Evolutionary conservation across 2,888 invertebrate species (phyloP).

Genomic region (Hetaerina titia): DNA sequence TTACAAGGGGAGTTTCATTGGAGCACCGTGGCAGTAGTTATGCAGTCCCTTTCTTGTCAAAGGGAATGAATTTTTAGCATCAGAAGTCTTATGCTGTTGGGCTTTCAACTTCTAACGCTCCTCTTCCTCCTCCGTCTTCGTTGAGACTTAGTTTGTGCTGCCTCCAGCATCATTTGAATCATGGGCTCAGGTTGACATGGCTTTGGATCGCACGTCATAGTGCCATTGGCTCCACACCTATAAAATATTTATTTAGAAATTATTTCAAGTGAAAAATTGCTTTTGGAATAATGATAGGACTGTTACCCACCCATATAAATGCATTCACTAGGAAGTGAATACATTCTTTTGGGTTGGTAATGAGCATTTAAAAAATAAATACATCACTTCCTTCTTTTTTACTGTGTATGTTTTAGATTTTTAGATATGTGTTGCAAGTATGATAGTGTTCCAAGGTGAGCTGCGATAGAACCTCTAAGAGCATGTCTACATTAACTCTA

Average conservation of each 20-base stretch:
- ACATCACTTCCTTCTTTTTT: neutral
- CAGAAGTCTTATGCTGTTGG: slow-evolving; percentile 24
- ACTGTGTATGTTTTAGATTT: neutral
- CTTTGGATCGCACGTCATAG: slow-evolving; percentile 96
- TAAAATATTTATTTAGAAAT: neutral
- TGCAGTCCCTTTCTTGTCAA: slow-evolving; percentile 51
- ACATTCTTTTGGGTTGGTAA: neutral
- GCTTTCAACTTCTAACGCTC: slow-evolving; percentile 62
- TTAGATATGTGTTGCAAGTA: too few species aligned
- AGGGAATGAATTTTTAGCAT: slow-evolving; percentile 13
- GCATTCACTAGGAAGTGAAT: too few species aligned
- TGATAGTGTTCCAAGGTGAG: too few species aligned
- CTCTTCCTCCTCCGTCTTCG: slow-evolving; percentile 63
- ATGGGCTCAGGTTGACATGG: slow-evolving; percentile 94
- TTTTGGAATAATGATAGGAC: too few species aligned
- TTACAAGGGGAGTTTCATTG: slow-evolving; percentile 58
- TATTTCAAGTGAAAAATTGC: slow-evolving; percentile 74
- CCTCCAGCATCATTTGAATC: slow-evolving; percentile 93
- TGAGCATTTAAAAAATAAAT: neutral
- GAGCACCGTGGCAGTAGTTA: slow-evolving; percentile 64
- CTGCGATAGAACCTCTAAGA: too few species aligned
- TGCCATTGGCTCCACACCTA: slow-evolving; percentile 95
- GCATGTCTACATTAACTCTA: too few species aligned
- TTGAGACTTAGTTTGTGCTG: slow-evolving; percentile 76
- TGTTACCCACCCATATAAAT: too few species aligned